Evolutionary conservation across 2,797 vertebrate genomes (phyloP), one percentile per base, ranked within the genome.

Genomic region (Dromococcyx pavoninus): DNA sequence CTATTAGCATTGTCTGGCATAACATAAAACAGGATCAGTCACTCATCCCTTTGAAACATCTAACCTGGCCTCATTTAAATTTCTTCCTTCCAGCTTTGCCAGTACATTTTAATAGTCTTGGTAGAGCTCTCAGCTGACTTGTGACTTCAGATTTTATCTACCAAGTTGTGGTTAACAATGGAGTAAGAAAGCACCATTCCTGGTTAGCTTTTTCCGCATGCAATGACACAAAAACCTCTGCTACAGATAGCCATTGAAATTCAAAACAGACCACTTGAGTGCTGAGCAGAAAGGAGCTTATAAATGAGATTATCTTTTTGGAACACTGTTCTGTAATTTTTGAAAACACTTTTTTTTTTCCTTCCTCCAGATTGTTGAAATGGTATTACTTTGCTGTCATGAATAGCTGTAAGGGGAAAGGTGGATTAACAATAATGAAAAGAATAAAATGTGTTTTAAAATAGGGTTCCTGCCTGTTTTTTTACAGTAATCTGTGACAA

Each of bases 1-100:
- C 73, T 84, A 72, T 94, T 91, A 86, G 83, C 86, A 17, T 94
- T 92, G 73, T 93, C 91, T 95, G 92, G 94, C 90, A 92, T 92
- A 90, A 91, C 85, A 86, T 89, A 79, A 94, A 94, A 92, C 81
- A 93, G 57, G 79, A 70, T 92, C 67, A 79, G 54, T 90, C 78
- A 80, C 70, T 93, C 94, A 86, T 89, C 80, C 66, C 41, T 88
- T 94, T 88, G 94, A 97, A 92, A 80, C 48, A 32, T 78, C 84
- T 89, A 84, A 95, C 18, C 87, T 75, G 82, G 84, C 76, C 67
- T 92, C 23, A 65, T 89, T 84, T 90, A 35, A 48, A 74, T 95
- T 77, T 86, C 93, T 93, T 86, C 79, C 72, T 90, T 88, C 54
- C 87, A 93, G 54, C 88, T 88, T 91, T 95, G 75, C 91, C 88